phyloP scores from a whole-genome alignment of 2,113 vertebrate genomes.

The Thunnus maccoyii region DNA sequence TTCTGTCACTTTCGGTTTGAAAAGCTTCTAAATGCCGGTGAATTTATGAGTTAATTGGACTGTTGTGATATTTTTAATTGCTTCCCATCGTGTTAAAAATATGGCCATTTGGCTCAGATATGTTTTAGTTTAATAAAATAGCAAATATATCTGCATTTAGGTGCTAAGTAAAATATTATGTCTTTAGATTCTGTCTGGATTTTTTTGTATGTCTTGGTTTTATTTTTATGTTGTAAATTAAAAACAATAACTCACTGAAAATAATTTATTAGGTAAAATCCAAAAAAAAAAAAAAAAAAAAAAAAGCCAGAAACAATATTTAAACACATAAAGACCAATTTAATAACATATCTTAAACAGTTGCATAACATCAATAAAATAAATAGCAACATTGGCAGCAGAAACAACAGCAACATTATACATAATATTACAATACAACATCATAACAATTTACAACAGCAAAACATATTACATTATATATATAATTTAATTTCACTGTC shows the following conservation, averaged over 20 bases:
- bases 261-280: background rate
- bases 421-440: background rate
- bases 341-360: constrained; percentile 27
- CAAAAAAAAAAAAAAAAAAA: background rate
- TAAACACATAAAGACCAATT: background rate
- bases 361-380: background rate
- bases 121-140: background rate
- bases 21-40: accelerated
- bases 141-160: background rate
- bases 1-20: background rate
- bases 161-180: background rate
- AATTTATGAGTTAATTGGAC: background rate
- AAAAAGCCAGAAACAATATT: constrained; percentile 15
- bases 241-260: background rate
- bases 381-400: background rate
- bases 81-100: background rate
- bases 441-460: background rate
- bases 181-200: background rate
- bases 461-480: background rate
- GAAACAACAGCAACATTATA: background rate
- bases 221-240: background rate
- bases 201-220: background rate
- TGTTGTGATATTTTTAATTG: background rate
- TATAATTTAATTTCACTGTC: too few species aligned
- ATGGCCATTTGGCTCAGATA: background rate